phyloP scores from a whole-genome alignment of 2,113 vertebrate genomes.

The Zapus hudsonius region DNA sequence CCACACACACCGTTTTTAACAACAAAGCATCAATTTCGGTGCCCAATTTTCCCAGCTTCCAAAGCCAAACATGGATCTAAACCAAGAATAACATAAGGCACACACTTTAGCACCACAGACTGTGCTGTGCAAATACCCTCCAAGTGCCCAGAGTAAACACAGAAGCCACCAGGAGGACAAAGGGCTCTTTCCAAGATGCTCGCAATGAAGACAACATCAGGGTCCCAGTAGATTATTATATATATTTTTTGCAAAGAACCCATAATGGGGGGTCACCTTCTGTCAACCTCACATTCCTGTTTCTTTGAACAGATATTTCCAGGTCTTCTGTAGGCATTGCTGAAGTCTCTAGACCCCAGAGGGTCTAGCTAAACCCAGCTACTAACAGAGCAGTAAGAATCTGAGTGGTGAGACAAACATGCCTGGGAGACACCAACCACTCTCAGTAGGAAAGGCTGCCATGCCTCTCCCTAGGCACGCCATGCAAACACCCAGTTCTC shows the following conservation, averaged over 20 bases:
- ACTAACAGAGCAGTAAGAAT: background rate
- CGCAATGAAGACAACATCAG: background rate
- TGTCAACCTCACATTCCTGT: background rate
- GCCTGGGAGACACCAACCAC: background rate
- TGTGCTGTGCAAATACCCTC: background rate
- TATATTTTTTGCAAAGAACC: background rate
- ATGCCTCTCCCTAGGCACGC: background rate
- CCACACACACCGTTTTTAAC: background rate
- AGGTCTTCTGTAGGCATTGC: background rate
- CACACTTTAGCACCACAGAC: background rate
- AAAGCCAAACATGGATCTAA: background rate
- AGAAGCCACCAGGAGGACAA: background rate
- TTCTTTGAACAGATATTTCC: constrained; percentile 22
- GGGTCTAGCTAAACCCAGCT: background rate
- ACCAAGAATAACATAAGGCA: background rate
- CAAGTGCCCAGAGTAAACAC: background rate
- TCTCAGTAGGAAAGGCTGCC: background rate
- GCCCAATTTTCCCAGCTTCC: background rate
- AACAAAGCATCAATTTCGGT: background rate
- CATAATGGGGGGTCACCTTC: background rate
- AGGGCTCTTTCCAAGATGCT: background rate
- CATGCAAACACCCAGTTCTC: background rate
- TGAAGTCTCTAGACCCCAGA: background rate
- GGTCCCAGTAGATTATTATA: background rate
- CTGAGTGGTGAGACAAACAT: background rate